Conservation (phyloP, 2,797 vertebrate species). For the Acanthiza pusilla region DNA sequence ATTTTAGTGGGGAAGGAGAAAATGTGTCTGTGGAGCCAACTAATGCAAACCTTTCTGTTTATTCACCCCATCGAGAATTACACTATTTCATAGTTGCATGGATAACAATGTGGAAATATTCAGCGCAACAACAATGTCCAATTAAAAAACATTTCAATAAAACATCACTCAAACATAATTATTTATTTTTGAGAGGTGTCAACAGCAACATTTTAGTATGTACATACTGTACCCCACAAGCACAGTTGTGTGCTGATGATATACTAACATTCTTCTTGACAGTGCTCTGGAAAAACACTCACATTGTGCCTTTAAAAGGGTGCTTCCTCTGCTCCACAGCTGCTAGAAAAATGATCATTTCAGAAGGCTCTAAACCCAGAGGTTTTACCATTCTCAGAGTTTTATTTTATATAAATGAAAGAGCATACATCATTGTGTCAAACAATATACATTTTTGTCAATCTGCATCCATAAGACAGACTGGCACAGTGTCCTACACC, state of each 20-base stretch:
- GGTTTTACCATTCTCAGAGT: neutral
- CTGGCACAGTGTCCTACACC: neutral
- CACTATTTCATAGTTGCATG: neutral
- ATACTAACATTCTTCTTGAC: neutral
- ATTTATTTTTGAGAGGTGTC: neutral
- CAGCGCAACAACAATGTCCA: neutral
- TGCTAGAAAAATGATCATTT: neutral
- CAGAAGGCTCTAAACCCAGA: neutral
- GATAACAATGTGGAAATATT: neutral
- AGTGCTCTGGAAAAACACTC: neutral
- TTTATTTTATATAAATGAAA: neutral
- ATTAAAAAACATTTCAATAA: neutral
- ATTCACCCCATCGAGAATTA: neutral
- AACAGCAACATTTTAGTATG: neutral
- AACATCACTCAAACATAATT: neutral
- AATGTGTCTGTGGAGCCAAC: neutral
- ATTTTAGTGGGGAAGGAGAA: neutral
- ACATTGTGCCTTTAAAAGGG: neutral
- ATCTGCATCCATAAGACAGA: neutral
- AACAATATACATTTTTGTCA: neutral
- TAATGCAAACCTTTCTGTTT: neutral
- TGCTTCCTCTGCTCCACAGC: neutral
- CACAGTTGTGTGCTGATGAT: neutral
- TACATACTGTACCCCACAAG: neutral
- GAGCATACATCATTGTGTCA: neutral